A percentile compares a stretch with the other conserved stretches of the same genome.
These are phyloP conservation scores for Drosophila lowei DNA, from an alignment of 1,140 invertebrate genomes.

Conservation along the genomic window DNA sequence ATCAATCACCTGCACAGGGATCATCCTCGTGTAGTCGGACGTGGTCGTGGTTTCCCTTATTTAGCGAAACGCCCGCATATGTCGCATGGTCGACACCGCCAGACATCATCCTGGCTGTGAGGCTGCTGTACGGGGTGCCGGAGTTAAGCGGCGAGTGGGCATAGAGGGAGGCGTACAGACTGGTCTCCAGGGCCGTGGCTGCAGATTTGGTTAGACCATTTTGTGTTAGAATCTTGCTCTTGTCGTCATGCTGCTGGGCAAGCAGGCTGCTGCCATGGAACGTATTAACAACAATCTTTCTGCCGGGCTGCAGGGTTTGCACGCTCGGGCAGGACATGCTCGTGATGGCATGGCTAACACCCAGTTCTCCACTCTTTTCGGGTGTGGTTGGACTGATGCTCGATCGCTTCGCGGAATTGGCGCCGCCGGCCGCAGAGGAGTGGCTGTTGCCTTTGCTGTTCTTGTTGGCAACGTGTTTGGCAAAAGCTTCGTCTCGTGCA, in stretches of 20 bases:
- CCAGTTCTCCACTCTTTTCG: conserved; percentile 10
- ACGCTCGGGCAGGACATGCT: conserved; percentile 41
- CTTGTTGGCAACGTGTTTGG: conserved; percentile 33
- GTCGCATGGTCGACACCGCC: conserved; percentile 48
- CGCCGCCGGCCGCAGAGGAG: conserved; percentile 1
- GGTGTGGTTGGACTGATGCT: conserved; percentile 36
- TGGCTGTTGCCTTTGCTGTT: conserved; percentile 29
- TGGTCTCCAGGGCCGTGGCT: conserved; percentile 71
- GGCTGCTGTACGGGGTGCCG: conserved; percentile 11
- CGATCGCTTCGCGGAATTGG: conserved; percentile 37
- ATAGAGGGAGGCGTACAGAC: conserved; percentile 74
- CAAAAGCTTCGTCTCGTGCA: conserved; percentile 66
- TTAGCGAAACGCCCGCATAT: conserved; percentile 70
- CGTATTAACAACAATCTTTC: conserved; percentile 79
- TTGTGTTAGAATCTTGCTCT: conserved; percentile 71
- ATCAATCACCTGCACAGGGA: conserved; percentile 64
- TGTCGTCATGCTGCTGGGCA: conserved; percentile 70
- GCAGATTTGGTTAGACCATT: conserved; percentile 79
- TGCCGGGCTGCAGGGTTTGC: conserved; percentile 50
- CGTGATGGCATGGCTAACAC: conserved; percentile 4
- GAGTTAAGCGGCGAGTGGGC: conserved; percentile 35
- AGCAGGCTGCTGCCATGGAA: conserved; percentile 80
- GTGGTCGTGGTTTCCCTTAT: conserved; percentile 48
- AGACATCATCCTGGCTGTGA: conserved; percentile 16
- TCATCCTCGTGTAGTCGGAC: conserved; percentile 65